Percentiles rank a stretch among this genome's conserved stretches.
Evolutionary conservation across 2,888 invertebrate genomes (phyloP).

Genomic region (Bellardia bayeri): DNA sequence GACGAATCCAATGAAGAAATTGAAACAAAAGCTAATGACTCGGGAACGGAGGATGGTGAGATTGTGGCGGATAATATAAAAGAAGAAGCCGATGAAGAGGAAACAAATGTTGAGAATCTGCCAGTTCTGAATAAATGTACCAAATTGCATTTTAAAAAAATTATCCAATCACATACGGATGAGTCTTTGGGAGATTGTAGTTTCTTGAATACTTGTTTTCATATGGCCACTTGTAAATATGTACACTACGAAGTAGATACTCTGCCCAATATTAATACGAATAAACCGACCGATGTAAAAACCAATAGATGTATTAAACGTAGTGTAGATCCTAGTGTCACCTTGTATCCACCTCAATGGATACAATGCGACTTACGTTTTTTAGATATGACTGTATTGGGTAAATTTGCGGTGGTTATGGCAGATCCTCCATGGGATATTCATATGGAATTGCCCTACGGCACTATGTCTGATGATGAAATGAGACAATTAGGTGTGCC

Average conservation of each 20-base stretch:
- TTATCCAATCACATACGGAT: slow-evolving; percentile 97
- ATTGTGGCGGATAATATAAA: slow-evolving; percentile 77
- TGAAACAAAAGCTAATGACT: slow-evolving; percentile 72
- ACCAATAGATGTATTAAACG: slow-evolving; percentile 82
- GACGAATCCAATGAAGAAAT: slow-evolving; percentile 45
- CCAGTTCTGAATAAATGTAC: slow-evolving; percentile 88
- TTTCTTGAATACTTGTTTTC: slow-evolving; percentile 98
- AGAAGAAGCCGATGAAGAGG: slow-evolving; percentile 72
- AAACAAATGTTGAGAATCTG: slow-evolving; percentile 74
- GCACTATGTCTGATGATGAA: slow-evolving; percentile 99
- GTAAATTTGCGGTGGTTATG: slow-evolving; percentile 99
- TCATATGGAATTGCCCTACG: slow-evolving; percentile 99
- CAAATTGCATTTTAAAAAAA: slow-evolving; percentile 98
- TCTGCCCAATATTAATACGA: slow-evolving; percentile 82
- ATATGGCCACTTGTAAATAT: slow-evolving; percentile 99
- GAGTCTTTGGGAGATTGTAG: slow-evolving; percentile 98
- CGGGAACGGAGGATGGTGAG: slow-evolving; percentile 80
- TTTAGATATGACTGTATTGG: slow-evolving; percentile 86
- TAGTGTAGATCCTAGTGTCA: slow-evolving; percentile 85
- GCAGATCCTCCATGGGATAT: slow-evolving; percentile 99
- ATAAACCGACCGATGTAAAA: slow-evolving; percentile 82
- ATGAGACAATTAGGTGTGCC: slow-evolving; percentile 98
- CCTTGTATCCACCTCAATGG: slow-evolving; percentile 96
- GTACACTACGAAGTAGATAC: slow-evolving; percentile 99
- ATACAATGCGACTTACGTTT: slow-evolving; percentile 97